Evolutionary conservation across 2,888 invertebrate genomes (phyloP), one percentile per base, ranked within the genome.

Genomic region (Agrochola lota): DNA sequence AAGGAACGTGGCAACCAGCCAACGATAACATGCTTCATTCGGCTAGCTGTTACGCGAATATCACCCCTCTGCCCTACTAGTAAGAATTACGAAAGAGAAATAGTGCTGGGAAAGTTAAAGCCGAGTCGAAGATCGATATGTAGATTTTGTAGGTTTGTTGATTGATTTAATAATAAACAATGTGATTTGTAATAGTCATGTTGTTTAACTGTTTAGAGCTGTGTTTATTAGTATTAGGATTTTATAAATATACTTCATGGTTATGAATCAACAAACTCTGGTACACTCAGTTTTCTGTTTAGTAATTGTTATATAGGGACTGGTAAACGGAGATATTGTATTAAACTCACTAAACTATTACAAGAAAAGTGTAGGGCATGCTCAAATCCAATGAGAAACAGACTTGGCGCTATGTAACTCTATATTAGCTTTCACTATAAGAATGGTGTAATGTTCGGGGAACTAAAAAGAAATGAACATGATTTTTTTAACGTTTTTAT

Each of bases 1-100:
- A 87, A 84, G 74, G 79, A 69, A 74, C 60, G 80, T 93, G 93
- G 93, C 92, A 87, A 63, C 49, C 1, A 35, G 91, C 93, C 93
- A 93, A 89, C 63, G 77, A 82, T 80, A 90, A 83, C 87, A 88
- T 78, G 76, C 81, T 78, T 85, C 78, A 86, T 84, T 80, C 85
- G 78, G 83, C 77, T 80, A 66, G n/a, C 52, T 74, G 84, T 74
- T 71, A 81, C 66, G 74, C 89, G 87, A 90, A 87, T 86, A 86
- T 88, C 80, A 83, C 76, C 84, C 60, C 68, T 85, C 60, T 82
- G 71, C 67, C 84, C 72, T 83, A 77, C 77, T 64, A 80, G 83
- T 84, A 86, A 88, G 85, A 86, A 81, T 86, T 84, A 83, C 71
- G 74, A 81, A 70, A 83, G 46, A 83, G 12, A n/a, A 15, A 6